Conservation (phyloP, 2,888 invertebrate genomes). For the Diaprepes abbreviatus region DNA sequence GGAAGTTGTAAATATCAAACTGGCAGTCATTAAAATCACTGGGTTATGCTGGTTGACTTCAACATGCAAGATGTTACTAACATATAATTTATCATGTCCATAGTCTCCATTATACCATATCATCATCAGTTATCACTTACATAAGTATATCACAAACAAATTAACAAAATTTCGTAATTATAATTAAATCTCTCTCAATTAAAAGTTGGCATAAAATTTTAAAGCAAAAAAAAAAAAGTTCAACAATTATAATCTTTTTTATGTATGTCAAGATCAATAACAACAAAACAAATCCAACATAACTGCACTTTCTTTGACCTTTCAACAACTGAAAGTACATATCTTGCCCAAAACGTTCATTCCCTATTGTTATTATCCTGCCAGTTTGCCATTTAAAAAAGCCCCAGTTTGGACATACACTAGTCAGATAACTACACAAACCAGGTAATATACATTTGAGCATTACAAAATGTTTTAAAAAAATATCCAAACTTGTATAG, state of each 20-base stretch:
- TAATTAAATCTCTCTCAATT: background rate
- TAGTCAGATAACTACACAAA: slow-evolving; percentile 47
- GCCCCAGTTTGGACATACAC: slow-evolving; percentile 57
- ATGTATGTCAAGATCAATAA: background rate
- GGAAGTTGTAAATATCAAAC: slow-evolving; percentile 58
- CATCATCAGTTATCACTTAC: background rate
- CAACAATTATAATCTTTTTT: background rate
- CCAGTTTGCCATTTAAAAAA: slow-evolving; percentile 56
- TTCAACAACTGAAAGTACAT: background rate
- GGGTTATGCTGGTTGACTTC: slow-evolving; percentile 27
- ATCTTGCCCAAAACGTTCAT: background rate
- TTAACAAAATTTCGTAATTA: background rate
- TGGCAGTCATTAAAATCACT: slow-evolving; percentile 52
- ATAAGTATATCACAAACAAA: background rate
- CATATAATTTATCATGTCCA: background rate
- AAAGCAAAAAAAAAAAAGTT: background rate
- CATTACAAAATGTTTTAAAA: slow-evolving; percentile 66
- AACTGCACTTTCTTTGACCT: too few relatives aligned
- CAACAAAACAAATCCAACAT: background rate
- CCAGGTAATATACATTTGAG: slow-evolving; percentile 62
- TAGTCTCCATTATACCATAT: background rate
- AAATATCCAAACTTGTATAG: slow-evolving; percentile 66
- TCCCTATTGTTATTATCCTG: slow-evolving; percentile 26
- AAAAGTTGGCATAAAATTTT: background rate
- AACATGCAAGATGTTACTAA: background rate